Conservation (phyloP, 2,888 invertebrate species). For the Silvanus unidentatus region DNA sequence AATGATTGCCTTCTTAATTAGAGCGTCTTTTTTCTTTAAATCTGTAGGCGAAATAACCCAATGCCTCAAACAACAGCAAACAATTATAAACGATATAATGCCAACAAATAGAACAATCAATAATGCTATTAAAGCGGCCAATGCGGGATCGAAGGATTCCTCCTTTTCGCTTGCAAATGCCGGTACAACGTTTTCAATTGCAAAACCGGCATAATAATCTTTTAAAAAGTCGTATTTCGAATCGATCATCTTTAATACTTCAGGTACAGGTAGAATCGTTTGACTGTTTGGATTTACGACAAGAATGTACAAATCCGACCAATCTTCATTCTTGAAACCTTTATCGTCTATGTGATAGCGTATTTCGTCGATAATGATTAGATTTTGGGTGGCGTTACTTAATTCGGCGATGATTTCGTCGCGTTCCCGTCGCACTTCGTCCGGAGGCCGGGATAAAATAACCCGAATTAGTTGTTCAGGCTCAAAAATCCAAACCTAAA, state of each 20-base stretch:
- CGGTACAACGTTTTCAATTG: constrained; percentile 68
- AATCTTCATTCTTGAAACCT: constrained; percentile 60
- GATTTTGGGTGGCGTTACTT: constrained; percentile 68
- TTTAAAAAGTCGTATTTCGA: constrained; percentile 79
- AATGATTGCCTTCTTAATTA: constrained; percentile 76
- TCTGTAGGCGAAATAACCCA: constrained; percentile 81
- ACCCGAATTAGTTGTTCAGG: constrained; percentile 76
- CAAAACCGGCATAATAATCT: constrained; percentile 68
- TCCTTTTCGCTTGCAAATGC: constrained; percentile 60
- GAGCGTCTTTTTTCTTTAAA: constrained; percentile 74
- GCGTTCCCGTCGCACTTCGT: constrained; percentile 65
- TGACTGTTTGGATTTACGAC: constrained; percentile 70
- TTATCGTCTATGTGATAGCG: constrained; percentile 64
- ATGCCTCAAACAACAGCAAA: constrained; percentile 82
- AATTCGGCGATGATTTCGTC: constrained; percentile 67
- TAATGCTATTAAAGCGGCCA: constrained; percentile 79
- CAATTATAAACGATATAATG: constrained; percentile 76
- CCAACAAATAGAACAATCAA: constrained; percentile 81
- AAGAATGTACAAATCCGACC: constrained; percentile 82
- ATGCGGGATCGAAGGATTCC: constrained; percentile 78
- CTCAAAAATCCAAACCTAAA: constrained; percentile 85
- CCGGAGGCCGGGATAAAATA: constrained; percentile 75
- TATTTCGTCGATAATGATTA: constrained; percentile 75
- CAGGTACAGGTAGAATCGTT: constrained; percentile 70
- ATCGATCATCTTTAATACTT: constrained; percentile 75